Evolutionary conservation across 2,888 invertebrate genomes (phyloP), one percentile per base, ranked within the genome.

Genomic region (Cryptosula pallasiana): DNA sequence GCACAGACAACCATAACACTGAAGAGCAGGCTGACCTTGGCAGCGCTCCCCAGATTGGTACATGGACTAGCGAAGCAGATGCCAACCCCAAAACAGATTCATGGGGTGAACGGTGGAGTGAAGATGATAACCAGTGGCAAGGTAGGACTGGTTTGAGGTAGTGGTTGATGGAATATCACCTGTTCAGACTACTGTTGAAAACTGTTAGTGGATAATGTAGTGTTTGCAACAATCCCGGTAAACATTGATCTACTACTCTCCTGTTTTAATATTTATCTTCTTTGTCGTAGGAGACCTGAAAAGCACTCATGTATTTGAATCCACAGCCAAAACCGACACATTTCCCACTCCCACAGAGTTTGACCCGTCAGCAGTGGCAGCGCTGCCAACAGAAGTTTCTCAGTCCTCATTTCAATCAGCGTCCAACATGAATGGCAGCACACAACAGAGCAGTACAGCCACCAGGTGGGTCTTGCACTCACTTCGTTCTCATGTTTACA

Each of bases 91-190:
- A 63, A 32, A 63, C 63, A 63, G 63, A 63, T 32, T 63, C 63
- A 27, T 63, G 63, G 63, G 63, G 63, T 13, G 63, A 63, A n/a
- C 29, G 25, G 2, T 63, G 13, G 25, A 63, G 3, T 63, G 63
- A 63, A 9, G 63, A 63, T 16, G 63, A 63, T n/a, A 63, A 63
- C 32, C 63, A 63, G n/a, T 63, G 63, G 63, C 63, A 63, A 63
- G 63, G 63, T n/a, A n/a, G n/a, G n/a, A n/a, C n/a, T n/a, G n/a
- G n/a, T n/a, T n/a, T n/a, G n/a, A n/a, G n/a, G n/a, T n/a, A n/a
- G n/a, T n/a, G n/a, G n/a, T n/a, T n/a, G n/a, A n/a, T n/a, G n/a
- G n/a, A n/a, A n/a, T n/a, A n/a, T n/a, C n/a, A n/a, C n/a, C n/a
- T n/a, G n/a, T n/a, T n/a, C n/a, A n/a, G n/a, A n/a, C n/a, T n/a